Conservation (phyloP, 2,888 invertebrate species). For the Thumatha senex region DNA sequence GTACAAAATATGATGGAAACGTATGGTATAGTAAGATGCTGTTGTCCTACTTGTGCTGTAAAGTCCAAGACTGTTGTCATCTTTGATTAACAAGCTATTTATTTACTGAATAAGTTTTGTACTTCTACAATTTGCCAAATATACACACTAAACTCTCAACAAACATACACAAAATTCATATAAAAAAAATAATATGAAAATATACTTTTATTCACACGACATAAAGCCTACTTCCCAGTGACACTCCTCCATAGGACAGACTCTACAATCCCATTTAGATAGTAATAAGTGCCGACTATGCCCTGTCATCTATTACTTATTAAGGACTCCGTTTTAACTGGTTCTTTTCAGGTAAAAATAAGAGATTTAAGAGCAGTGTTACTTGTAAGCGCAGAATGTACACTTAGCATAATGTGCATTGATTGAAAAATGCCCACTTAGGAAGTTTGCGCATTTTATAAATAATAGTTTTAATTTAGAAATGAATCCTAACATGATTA, state of each 20-base stretch:
- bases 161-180: constrained; percentile 17
- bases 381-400: no score
- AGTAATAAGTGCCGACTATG: constrained; percentile 34
- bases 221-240: constrained; percentile 57
- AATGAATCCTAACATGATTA: no score
- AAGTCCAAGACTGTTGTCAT: no score
- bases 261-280: constrained; percentile 62
- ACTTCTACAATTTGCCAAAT: constrained; percentile 22
- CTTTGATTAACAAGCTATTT: no score
- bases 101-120: no score
- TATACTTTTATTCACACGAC: constrained; percentile 37
- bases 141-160: constrained; percentile 13
- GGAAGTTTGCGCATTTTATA: no score
- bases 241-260: constrained; percentile 61
- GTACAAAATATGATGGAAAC: no score
- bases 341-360: constrained; percentile 4
- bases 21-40: no score
- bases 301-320: constrained; percentile 23
- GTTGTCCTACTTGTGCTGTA: no score
- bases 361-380: no score
- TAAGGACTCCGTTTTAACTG: constrained; percentile 34
- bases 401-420: neutral
- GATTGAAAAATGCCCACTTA: no score
- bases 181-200: constrained; percentile 15
- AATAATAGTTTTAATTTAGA: no score